Percentiles rank a stretch among this genome's conserved stretches.
These are phyloP conservation scores for Myrmecobius fasciatus DNA, from an alignment of 2,113 vertebrate species.

Conservation along the genomic window DNA sequence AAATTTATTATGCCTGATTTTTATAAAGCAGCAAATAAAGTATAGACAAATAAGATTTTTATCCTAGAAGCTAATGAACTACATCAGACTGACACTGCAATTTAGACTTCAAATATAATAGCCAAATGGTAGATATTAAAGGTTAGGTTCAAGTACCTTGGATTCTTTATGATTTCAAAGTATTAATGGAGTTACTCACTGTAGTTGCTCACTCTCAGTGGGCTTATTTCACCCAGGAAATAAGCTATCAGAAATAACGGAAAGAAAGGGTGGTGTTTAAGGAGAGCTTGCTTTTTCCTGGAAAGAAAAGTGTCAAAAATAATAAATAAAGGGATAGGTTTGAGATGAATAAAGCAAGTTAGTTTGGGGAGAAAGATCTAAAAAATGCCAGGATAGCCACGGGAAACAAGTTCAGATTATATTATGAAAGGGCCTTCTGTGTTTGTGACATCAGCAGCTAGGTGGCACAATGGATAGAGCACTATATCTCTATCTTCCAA, in stretches of 20 bases:
- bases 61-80: constrained; percentile 67
- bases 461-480: not conserved
- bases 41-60: constrained; percentile 56
- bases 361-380: constrained; percentile 38
- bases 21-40: constrained; percentile 55
- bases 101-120: constrained; percentile 57
- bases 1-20: constrained; percentile 47
- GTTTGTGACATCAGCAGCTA: not conserved
- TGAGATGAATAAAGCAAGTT: not conserved
- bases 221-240: constrained; percentile 50
- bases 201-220: constrained; percentile 49
- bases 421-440: not conserved
- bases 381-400: not conserved
- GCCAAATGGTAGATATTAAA: constrained; percentile 46
- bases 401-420: not conserved
- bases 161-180: constrained; percentile 56
- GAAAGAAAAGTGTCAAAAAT: not conserved
- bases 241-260: constrained; percentile 47
- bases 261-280: constrained; percentile 21
- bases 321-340: not conserved
- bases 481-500: not conserved
- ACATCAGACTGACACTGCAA: constrained; percentile 48
- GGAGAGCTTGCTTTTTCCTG: constrained; percentile 28
- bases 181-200: constrained; percentile 43
- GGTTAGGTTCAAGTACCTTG: constrained; percentile 17